Conservation (phyloP, 2,888 invertebrate genomes). For the Lumbricus terrestris region DNA sequence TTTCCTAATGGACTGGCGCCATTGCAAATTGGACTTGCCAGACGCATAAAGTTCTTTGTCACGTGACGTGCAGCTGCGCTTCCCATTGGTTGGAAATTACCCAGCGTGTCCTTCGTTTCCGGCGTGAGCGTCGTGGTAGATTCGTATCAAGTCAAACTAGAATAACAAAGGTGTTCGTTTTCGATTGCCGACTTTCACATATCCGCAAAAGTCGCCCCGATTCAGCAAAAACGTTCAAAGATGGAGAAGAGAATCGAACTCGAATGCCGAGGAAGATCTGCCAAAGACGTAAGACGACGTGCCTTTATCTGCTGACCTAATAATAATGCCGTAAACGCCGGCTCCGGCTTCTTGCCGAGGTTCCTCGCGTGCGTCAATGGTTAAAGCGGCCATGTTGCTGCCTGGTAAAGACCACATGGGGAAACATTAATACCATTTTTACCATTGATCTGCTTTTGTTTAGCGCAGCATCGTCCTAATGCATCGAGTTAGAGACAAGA, state of each 20-base stretch:
- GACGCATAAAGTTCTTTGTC: background rate
- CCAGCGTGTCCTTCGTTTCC: background rate
- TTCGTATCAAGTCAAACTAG: background rate
- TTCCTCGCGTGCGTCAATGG: constrained; percentile 4
- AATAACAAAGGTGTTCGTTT: constrained; percentile 9
- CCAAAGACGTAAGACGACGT: constrained; percentile 71
- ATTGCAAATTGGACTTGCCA: background rate
- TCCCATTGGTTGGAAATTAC: background rate
- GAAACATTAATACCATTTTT: background rate
- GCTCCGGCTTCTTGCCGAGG: constrained; percentile 44
- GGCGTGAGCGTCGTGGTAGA: background rate
- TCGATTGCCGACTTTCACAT: background rate
- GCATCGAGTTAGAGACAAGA: background rate
- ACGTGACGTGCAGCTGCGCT: background rate
- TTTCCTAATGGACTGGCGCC: background rate
- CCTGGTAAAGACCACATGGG: background rate
- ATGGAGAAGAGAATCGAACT: constrained; percentile 72
- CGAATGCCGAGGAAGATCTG: constrained; percentile 86
- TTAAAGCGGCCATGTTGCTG: background rate
- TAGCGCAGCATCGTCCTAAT: background rate
- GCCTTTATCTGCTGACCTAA: background rate
- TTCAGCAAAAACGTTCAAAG: background rate
- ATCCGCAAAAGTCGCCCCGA: background rate
- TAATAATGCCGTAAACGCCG: background rate
- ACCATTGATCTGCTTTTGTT: background rate